Conservation (phyloP, 2,797 vertebrate genomes). For the Otolemur crassicaudatus region DNA sequence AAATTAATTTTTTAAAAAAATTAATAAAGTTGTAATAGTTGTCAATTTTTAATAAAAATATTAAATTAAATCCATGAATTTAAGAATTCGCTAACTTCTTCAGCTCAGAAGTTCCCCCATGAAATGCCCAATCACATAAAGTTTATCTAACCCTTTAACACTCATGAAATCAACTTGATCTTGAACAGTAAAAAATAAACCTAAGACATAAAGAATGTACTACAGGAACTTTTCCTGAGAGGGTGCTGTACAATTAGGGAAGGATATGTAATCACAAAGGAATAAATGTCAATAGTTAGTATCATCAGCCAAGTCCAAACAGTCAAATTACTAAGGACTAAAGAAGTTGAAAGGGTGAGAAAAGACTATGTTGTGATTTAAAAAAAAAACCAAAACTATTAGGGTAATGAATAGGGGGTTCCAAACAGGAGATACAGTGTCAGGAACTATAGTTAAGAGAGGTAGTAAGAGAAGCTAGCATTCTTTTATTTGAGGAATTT, state of each 20-base stretch:
- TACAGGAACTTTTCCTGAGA: neutral
- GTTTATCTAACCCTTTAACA: neutral
- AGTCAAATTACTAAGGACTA: neutral
- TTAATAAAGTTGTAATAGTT: neutral
- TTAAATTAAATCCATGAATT: neutral
- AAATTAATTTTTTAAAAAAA: neutral
- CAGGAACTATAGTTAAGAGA: neutral
- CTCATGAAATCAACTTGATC: neutral
- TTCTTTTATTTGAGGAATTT: too few species aligned
- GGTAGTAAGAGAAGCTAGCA: neutral
- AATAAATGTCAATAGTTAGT: neutral
- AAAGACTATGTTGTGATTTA: neutral
- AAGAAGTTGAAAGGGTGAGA: neutral
- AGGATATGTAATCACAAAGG: neutral
- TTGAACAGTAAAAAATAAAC: neutral
- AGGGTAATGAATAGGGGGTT: neutral
- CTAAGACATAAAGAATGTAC: neutral
- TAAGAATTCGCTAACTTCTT: neutral
- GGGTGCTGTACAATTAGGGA: neutral
- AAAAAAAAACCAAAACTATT: neutral
- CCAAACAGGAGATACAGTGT: neutral
- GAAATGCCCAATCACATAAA: neutral
- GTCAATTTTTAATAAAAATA: neutral
- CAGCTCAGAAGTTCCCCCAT: neutral
- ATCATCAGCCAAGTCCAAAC: neutral